Base-by-base conservation (phyloP, 2,888 invertebrate species). In the Drosophila barbarae region DNA sequence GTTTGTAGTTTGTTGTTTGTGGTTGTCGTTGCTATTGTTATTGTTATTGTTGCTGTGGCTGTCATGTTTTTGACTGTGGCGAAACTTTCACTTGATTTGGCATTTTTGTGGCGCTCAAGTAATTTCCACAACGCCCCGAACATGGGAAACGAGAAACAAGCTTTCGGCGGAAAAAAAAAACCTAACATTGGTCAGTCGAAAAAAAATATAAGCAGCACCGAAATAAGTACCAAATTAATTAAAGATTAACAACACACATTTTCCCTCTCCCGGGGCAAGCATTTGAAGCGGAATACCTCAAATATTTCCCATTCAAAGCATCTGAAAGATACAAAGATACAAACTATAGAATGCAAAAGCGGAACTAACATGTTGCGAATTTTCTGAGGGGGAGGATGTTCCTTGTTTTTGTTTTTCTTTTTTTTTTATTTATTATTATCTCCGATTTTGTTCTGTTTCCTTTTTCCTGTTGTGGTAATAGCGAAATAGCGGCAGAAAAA, bases 81-180 rank as follows among this genome's bases (percentile, higher is more conserved):
- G 60, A 63, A 70, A 80, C 79, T 79, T 79, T 79, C 83, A 83
- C 79, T 79, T 80, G 80, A 60, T 55, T 68, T 67, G 71, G 69
- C 66, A 74, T 73, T 77, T 68, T 71, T 74, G 64, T 74, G 83
- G 77, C 72, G 74, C 66, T 68, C 74, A 60, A 76, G 76, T 69
- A 66, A 74, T 72, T 71, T 60, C 35, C 42, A 63, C 42, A 44
- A 42, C 32, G 26, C 42, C 32, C 42, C 41, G 21, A 66, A 46
- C 56, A 66, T 66, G 66, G 67, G 68, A 68, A 66, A 51, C 50
- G 44, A 50, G 32, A 32, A 34, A 23, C 38, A 41, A 34, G 53
- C 44, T 39, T 23, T 35, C 30, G 23, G 35, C 35, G 30, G 36
- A 21, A 21, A 21, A 21, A 46, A 38, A 56, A 47, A 34, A 42